Percentiles rank a stretch among this genome's conserved stretches.
Conservation (phyloP, 2,888 invertebrate genomes). For the Azorinus chamasolen region DNA sequence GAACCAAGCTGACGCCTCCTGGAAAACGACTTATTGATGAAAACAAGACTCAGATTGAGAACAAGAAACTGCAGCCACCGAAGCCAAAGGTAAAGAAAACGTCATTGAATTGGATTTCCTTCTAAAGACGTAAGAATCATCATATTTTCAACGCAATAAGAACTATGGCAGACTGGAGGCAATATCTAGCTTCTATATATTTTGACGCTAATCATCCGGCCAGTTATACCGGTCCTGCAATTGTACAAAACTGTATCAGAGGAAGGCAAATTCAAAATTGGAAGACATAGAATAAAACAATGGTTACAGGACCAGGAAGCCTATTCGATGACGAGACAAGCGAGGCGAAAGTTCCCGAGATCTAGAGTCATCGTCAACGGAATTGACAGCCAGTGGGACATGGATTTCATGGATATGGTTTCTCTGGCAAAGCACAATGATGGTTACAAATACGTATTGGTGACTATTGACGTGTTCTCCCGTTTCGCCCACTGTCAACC, state of each 20-base stretch:
- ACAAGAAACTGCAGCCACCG: too few species aligned
- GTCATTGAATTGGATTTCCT: too few species aligned
- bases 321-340: slow-evolving; percentile 41
- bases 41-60: too few species aligned
- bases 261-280: slow-evolving; percentile 18
- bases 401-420: slow-evolving; percentile 38
- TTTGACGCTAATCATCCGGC: slow-evolving; percentile 36
- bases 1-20: slow-evolving; percentile 7
- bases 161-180: slow-evolving; percentile 42
- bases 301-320: slow-evolving; percentile 51
- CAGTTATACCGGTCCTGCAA: slow-evolving; percentile 41
- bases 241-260: slow-evolving; percentile 35
- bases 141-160: not conserved
- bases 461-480: slow-evolving; percentile 44
- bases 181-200: slow-evolving; percentile 37
- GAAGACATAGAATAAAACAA: too few species aligned
- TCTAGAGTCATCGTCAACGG: slow-evolving; percentile 36
- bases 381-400: slow-evolving; percentile 44
- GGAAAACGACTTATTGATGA: too few species aligned
- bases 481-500: slow-evolving; percentile 31
- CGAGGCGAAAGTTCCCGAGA: slow-evolving; percentile 19
- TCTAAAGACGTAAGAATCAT: too few species aligned
- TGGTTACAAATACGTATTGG: too few species aligned
- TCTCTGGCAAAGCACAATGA: slow-evolving; percentile 15
- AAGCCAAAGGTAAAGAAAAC: too few species aligned